Conservation (phyloP, 2,797 vertebrate genomes). For the Sphenodon punctatus region DNA sequence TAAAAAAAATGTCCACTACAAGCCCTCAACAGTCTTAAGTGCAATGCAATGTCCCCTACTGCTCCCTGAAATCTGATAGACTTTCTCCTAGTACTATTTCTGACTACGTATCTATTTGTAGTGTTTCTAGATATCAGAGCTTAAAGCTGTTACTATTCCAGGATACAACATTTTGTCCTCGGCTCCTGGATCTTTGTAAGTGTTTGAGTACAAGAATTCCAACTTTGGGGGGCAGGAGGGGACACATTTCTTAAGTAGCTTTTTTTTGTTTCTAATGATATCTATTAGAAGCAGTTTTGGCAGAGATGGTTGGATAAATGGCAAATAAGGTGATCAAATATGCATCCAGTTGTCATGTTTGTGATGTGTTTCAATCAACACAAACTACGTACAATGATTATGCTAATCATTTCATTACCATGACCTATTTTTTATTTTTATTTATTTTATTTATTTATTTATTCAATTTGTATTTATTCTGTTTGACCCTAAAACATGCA, state of each 20-base stretch:
- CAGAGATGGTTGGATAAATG: not conserved
- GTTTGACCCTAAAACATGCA: no score
- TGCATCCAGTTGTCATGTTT: no score
- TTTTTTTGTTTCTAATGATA: not conserved
- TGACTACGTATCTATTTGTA: not conserved
- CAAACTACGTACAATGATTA: no score
- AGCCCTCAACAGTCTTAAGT: no score
- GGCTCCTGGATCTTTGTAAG: accelerated
- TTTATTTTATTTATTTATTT: no score
- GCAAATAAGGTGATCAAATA: not conserved
- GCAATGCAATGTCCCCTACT: no score
- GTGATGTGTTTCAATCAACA: no score
- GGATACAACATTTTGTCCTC: not conserved
- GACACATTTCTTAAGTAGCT: not conserved
- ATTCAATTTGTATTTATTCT: no score
- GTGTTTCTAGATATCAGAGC: not conserved
- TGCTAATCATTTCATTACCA: no score
- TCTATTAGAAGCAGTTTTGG: not conserved
- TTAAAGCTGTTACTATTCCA: not conserved
- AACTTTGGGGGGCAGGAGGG: not conserved
- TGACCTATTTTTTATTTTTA: no score
- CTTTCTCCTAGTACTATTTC: no score
- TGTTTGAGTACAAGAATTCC: not conserved
- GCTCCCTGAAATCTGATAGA: no score
- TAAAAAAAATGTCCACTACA: not conserved